phyloP scores from a whole-genome alignment of 2,888 invertebrate genomes.

The Sarcophaga carnaria region DNA sequence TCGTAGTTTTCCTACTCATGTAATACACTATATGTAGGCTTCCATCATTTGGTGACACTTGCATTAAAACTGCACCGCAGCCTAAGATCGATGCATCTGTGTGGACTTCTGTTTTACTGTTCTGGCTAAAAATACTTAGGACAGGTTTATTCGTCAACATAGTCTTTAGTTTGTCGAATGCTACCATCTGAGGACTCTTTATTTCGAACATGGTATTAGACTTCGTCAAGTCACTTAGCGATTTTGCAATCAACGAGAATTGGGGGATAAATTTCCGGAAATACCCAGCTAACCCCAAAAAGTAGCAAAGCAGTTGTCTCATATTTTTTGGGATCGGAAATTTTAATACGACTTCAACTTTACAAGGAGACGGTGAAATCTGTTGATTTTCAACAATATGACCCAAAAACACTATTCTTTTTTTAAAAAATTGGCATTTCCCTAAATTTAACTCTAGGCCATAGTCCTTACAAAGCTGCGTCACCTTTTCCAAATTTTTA shows the following conservation, averaged over 20 bases:
- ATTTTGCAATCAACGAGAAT: slow-evolving; percentile 64
- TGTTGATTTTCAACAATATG: slow-evolving; percentile 58
- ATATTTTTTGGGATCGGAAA: slow-evolving; percentile 72
- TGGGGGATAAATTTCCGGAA: slow-evolving; percentile 70
- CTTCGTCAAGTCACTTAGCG: slow-evolving; percentile 66
- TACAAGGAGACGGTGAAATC: slow-evolving; percentile 70
- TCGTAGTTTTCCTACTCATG: slow-evolving; percentile 57
- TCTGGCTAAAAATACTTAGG: slow-evolving; percentile 62
- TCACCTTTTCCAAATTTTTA: slow-evolving; percentile 44
- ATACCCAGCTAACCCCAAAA: slow-evolving; percentile 73
- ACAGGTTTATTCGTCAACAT: slow-evolving; percentile 56
- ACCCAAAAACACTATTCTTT: slow-evolving; percentile 61
- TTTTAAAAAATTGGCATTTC: slow-evolving; percentile 57
- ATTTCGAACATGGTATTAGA: slow-evolving; percentile 68
- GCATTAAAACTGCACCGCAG: slow-evolving; percentile 60
- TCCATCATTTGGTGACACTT: slow-evolving; percentile 31
- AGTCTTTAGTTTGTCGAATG: slow-evolving; percentile 65
- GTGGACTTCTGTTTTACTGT: slow-evolving; percentile 29
- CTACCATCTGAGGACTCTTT: slow-evolving; percentile 60
- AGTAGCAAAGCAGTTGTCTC: slow-evolving; percentile 72
- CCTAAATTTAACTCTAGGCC: too few relatives aligned
- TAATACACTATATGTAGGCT: slow-evolving; percentile 44
- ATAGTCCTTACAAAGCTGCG: neutral
- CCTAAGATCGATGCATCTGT: slow-evolving; percentile 59
- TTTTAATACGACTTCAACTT: slow-evolving; percentile 70